phyloP scores from a whole-genome alignment of 2,113 vertebrate species.

The Rattus rattus region DNA sequence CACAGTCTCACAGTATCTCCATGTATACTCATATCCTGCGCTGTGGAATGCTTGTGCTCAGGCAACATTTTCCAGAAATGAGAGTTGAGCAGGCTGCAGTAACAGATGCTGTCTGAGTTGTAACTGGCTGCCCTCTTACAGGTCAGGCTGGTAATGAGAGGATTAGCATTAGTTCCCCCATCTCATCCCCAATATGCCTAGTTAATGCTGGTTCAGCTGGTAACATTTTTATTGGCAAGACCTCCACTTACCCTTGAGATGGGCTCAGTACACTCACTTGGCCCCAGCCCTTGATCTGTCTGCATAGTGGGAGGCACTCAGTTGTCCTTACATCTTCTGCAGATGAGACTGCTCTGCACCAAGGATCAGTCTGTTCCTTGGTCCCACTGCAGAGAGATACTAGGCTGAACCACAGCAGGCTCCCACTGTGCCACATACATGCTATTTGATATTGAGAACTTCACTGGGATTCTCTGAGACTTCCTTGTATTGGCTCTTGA shows the following conservation, averaged over 20 bases:
- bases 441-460: not conserved
- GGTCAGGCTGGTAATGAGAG: constrained; percentile 83
- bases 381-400: not conserved
- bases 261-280: not conserved
- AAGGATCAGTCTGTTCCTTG: not conserved
- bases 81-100: constrained; percentile 61
- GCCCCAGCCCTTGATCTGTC: not conserved
- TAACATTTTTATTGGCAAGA: constrained; percentile 78
- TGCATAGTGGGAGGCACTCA: not conserved
- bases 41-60: not conserved
- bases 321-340: not conserved
- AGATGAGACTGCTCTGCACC: not conserved
- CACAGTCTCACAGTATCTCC: not conserved
- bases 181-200: constrained; percentile 73
- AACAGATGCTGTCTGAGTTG: constrained; percentile 80
- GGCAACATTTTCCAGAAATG: constrained; percentile 25
- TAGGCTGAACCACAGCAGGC: accelerated
- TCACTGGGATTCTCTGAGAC: not conserved
- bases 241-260: not conserved
- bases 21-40: not conserved
- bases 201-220: constrained; percentile 78
- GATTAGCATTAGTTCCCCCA: constrained; percentile 79
- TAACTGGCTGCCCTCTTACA: constrained; percentile 76
- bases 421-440: not conserved
- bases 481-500: not conserved